phyloP scores from a whole-genome alignment of 2,113 vertebrate genomes.

The Sula dactylatra region DNA sequence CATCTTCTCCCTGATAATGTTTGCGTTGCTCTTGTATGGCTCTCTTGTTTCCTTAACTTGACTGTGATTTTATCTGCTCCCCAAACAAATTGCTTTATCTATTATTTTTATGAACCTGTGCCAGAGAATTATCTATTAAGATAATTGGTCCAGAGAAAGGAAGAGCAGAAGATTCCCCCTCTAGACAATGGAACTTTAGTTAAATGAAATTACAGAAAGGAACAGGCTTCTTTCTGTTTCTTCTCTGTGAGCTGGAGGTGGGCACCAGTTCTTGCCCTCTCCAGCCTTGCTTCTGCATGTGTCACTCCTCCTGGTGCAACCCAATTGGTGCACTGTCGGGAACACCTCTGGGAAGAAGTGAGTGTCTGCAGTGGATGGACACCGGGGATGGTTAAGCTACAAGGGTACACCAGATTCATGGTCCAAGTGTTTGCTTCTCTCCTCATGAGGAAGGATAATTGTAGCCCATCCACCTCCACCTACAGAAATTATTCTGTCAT shows the following conservation, averaged over 20 bases:
- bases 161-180: neutral
- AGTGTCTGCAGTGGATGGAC: neutral
- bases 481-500: neutral
- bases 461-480: neutral
- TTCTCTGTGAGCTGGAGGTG: neutral
- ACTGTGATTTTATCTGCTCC: neutral
- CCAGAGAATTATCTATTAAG: conserved; percentile 9
- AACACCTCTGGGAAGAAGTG: neutral
- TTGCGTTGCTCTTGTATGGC: neutral
- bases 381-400: neutral
- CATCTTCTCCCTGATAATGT: conserved; percentile 16
- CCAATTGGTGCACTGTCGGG: neutral
- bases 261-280: neutral
- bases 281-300: neutral
- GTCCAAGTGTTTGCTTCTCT: neutral
- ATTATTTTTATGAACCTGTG: neutral
- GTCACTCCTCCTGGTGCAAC: neutral
- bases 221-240: neutral
- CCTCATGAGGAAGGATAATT: neutral
- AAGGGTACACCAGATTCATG: neutral
- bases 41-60: neutral
- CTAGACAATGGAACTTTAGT: neutral
- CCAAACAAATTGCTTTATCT: neutral
- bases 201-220: neutral
- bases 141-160: neutral